Conservation (phyloP, 2,113 vertebrate species). For the Brachirus orientalis region DNA sequence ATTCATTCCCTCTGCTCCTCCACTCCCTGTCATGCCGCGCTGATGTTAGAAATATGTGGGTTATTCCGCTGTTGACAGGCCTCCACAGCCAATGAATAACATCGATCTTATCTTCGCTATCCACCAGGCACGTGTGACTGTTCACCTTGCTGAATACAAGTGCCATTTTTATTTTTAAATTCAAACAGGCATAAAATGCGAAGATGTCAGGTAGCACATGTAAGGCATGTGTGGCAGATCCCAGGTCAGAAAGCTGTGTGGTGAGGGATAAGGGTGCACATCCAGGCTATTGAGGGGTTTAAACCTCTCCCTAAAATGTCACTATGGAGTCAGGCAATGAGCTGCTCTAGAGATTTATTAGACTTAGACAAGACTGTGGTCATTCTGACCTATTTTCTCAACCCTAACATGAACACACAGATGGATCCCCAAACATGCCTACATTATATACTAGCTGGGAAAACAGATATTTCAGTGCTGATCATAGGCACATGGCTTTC, state of each 20-base stretch:
- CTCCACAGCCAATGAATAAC: conserved; percentile 50
- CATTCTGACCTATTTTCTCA: conserved; percentile 48
- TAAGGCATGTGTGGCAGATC: conserved; percentile 33
- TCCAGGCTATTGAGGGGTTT: conserved; percentile 34
- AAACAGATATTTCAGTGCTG: not conserved
- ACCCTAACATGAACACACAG: conserved; percentile 25
- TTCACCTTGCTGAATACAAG: conserved; percentile 24
- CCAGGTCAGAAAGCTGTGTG: conserved; percentile 44
- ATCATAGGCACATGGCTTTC: conserved; percentile 4
- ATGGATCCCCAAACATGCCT: conserved; percentile 19
- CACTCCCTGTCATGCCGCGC: conserved; percentile 19
- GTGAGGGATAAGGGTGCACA: conserved; percentile 27
- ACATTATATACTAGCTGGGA: not conserved
- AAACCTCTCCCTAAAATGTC: conserved; percentile 38
- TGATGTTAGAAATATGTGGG: conserved; percentile 30
- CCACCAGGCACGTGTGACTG: conserved; percentile 33
- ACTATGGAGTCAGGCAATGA: conserved; percentile 5
- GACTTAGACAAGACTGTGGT: conserved; percentile 49
- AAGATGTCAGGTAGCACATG: conserved; percentile 34
- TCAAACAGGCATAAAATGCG: conserved; percentile 37
- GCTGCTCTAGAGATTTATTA: conserved; percentile 37
- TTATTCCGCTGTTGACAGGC: conserved; percentile 40
- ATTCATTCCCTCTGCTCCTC: not conserved
- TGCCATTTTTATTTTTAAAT: conserved; percentile 47
- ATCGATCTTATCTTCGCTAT: conserved; percentile 55